Percentiles rank a stretch among this genome's conserved stretches.
These are phyloP conservation scores for Periophthalmus magnuspinnatus DNA, from an alignment of 2,797 vertebrate species.

Conservation along the genomic window DNA sequence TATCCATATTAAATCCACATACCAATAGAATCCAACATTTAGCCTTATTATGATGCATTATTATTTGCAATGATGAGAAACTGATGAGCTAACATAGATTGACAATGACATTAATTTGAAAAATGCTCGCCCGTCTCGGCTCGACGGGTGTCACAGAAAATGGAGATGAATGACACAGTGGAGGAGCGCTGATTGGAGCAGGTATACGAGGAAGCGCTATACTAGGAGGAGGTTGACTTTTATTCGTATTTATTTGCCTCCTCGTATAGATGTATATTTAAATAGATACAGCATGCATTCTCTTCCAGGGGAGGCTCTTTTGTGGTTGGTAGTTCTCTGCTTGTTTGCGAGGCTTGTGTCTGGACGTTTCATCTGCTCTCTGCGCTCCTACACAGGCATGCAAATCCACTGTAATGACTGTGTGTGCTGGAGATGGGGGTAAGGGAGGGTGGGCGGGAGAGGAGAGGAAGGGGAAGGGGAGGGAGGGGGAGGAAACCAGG, in stretches of 20 bases:
- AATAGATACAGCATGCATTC: constrained; percentile 47
- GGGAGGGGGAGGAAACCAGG: constrained; percentile 52
- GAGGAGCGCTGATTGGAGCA: constrained; percentile 39
- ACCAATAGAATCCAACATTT: not conserved
- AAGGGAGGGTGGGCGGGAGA: constrained; percentile 10
- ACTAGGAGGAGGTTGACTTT: constrained; percentile 36
- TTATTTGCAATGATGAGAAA: constrained; percentile 12
- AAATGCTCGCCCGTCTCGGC: constrained; percentile 22
- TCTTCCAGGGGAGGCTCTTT: constrained; percentile 36
- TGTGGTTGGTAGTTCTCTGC: constrained; percentile 42
- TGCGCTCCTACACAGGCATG: constrained; percentile 76
- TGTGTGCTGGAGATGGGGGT: constrained; percentile 59
- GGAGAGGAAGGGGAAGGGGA: not conserved
- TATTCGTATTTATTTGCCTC: constrained; percentile 50
- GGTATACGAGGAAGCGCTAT: constrained; percentile 26
- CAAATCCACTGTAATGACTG: constrained; percentile 79
- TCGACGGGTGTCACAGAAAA: constrained; percentile 31
- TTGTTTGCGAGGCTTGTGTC: constrained; percentile 65
- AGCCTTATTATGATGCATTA: not conserved
- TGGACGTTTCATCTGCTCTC: constrained; percentile 78
- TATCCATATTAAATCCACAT: not conserved
- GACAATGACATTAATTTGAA: constrained; percentile 8
- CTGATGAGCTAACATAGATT: not conserved
- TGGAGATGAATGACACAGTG: constrained; percentile 35
- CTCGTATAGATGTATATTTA: constrained; percentile 62